Conservation (phyloP, 2,113 vertebrate species). For the Rutilus rutilus region DNA sequence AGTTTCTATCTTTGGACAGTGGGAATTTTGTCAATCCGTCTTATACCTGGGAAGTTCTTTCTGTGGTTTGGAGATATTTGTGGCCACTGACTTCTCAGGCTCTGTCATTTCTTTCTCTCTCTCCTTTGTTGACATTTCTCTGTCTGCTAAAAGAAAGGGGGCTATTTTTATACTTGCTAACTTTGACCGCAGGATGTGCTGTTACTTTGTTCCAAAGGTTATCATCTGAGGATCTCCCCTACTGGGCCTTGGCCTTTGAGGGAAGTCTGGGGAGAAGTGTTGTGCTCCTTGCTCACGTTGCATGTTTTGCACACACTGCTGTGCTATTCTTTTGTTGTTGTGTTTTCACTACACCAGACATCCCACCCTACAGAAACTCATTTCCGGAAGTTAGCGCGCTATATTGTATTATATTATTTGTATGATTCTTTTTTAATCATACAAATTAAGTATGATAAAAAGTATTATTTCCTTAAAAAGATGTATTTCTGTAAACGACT, state of each 20-base stretch:
- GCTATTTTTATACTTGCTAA: constrained; percentile 29
- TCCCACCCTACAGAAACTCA: too few species aligned
- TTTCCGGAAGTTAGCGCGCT: too few species aligned
- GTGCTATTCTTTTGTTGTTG: not conserved
- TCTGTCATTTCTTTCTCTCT: constrained; percentile 2
- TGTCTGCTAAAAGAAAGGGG: not conserved
- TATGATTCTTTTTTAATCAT: too few species aligned
- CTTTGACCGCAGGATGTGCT: constrained; percentile 28
- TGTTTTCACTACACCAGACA: not conserved
- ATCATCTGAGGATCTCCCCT: constrained; percentile 29
- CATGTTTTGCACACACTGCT: not conserved
- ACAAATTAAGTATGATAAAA: too few species aligned
- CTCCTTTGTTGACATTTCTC: constrained; percentile 15
- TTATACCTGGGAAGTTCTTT: constrained; percentile 8
- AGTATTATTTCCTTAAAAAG: too few species aligned
- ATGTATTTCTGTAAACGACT: too few species aligned
- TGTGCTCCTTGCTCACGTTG: constrained; percentile 8
- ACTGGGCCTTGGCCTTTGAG: constrained; percentile 19
- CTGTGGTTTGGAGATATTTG: not conserved
- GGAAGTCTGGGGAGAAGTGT: constrained; percentile 9
- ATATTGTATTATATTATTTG: too few species aligned
- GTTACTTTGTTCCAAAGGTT: constrained; percentile 42
- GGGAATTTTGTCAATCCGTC: not conserved
- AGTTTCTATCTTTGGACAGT: not conserved
- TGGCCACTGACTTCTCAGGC: not conserved